phyloP scores from a whole-genome alignment of 2,113 vertebrate genomes.

The Solea senegalensis region DNA sequence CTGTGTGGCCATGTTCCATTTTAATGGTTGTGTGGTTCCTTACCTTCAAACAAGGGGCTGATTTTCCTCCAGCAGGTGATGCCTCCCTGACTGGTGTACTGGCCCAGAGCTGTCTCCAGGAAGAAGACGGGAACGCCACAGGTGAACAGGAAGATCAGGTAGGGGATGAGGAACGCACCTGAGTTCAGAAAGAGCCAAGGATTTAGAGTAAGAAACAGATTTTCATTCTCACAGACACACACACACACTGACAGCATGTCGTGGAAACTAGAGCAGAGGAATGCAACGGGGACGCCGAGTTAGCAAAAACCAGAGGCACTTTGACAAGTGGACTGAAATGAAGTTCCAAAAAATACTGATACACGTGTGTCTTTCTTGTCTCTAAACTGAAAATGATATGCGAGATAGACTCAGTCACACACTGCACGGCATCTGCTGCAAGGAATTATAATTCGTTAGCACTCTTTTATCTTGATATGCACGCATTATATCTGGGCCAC shows the following conservation, averaged over 20 bases:
- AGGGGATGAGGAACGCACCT: constrained; percentile 97
- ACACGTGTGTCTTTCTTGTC: too few species aligned
- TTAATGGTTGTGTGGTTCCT: not conserved
- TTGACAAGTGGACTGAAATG: too few species aligned
- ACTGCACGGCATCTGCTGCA: too few species aligned
- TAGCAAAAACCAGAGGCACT: not conserved
- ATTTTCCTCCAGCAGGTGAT: constrained; percentile 92
- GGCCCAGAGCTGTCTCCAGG: constrained; percentile 90
- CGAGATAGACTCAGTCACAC: too few species aligned
- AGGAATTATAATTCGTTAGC: too few species aligned
- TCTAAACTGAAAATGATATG: too few species aligned
- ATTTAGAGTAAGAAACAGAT: not conserved
- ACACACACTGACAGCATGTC: too few species aligned
- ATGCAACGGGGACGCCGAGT: not conserved
- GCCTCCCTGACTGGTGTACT: constrained; percentile 92
- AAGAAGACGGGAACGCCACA: constrained; percentile 93
- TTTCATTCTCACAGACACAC: not conserved
- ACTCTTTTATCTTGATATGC: too few species aligned
- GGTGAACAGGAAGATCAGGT: constrained; percentile 94
- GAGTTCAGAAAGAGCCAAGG: not conserved
- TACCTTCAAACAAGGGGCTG: constrained; percentile 94
- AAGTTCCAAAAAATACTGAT: too few species aligned
- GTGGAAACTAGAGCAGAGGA: not conserved
- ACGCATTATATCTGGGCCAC: not conserved
- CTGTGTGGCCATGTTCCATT: too few species aligned